phyloP scores from a whole-genome alignment of 1,140 invertebrate species.

The Diplogasteroides magnus region DNA sequence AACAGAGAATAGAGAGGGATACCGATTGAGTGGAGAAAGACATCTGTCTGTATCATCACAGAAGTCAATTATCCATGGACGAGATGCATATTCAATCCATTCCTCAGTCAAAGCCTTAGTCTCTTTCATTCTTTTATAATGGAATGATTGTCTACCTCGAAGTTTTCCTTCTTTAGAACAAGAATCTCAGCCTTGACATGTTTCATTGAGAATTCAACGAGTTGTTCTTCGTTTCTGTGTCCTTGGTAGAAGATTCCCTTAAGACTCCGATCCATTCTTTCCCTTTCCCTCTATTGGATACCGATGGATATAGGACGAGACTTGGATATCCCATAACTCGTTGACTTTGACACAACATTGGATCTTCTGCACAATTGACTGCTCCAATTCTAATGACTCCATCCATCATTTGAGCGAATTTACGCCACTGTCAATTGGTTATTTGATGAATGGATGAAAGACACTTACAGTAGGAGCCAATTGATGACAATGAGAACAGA shows the following conservation, averaged over 20 bases:
- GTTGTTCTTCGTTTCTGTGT: slow-evolving; percentile 36
- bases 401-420: slow-evolving; percentile 69
- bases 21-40: slow-evolving; percentile 30
- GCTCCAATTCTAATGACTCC: slow-evolving; percentile 71
- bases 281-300: slow-evolving; percentile 30
- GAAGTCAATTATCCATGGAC: slow-evolving; percentile 46
- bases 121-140: neutral
- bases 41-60: slow-evolving; percentile 41
- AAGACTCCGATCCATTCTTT: neutral
- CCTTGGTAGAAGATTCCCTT: slow-evolving; percentile 45
- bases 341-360: slow-evolving; percentile 66
- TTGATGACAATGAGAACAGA: slow-evolving; percentile 76
- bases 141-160: neutral
- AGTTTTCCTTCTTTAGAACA: slow-evolving; percentile 36
- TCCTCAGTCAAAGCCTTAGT: slow-evolving; percentile 30
- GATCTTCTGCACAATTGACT: slow-evolving; percentile 75
- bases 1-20: neutral
- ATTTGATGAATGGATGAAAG: neutral
- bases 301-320: slow-evolving; percentile 63
- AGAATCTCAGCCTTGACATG: slow-evolving; percentile 38
- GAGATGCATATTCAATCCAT: slow-evolving; percentile 37
- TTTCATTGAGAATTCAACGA: slow-evolving; percentile 42
- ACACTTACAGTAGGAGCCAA: slow-evolving; percentile 64
- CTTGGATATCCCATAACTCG: slow-evolving; percentile 69
- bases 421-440: slow-evolving; percentile 65